These are phyloP conservation scores for Eupeodes luniger DNA, from an alignment of 2,888 invertebrate species.

Conservation along the genomic window DNA sequence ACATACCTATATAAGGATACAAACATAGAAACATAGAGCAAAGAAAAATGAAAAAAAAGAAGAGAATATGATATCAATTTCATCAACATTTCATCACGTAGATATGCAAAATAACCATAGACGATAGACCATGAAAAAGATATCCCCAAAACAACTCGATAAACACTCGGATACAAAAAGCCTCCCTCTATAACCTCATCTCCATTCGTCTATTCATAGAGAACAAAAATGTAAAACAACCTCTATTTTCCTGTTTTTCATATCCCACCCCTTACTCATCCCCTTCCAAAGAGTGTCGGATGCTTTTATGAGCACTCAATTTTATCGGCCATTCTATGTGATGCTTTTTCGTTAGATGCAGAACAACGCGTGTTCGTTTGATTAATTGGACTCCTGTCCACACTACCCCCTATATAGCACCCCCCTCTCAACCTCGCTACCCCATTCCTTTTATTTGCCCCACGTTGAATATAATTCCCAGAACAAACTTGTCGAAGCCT, in stretches of 20 bases:
- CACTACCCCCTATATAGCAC: background rate
- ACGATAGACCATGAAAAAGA: slow-evolving; percentile 31
- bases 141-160: slow-evolving; percentile 23
- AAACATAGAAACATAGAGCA: background rate
- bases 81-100: slow-evolving; percentile 35
- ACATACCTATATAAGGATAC: too few species aligned
- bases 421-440: background rate
- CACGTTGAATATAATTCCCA: slow-evolving; percentile 43
- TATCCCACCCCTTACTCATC: background rate
- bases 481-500: slow-evolving; percentile 67
- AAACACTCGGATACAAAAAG: background rate
- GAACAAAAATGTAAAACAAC: slow-evolving; percentile 3
- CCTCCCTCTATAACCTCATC: background rate
- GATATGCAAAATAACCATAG: slow-evolving; percentile 29
- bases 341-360: slow-evolving; percentile 52
- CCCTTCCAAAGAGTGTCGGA: slow-evolving; percentile 28
- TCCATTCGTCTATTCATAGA: background rate
- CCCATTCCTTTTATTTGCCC: too few species aligned
- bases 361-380: slow-evolving; percentile 70
- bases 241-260: background rate
- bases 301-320: slow-evolving; percentile 68
- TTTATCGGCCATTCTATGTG: slow-evolving; percentile 59
- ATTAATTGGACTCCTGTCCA: slow-evolving; percentile 68
- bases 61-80: slow-evolving; percentile 37
- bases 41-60: background rate